Base-by-base conservation (phyloP, 1,140 invertebrate genomes). In the Triops longicaudatus region DNA sequence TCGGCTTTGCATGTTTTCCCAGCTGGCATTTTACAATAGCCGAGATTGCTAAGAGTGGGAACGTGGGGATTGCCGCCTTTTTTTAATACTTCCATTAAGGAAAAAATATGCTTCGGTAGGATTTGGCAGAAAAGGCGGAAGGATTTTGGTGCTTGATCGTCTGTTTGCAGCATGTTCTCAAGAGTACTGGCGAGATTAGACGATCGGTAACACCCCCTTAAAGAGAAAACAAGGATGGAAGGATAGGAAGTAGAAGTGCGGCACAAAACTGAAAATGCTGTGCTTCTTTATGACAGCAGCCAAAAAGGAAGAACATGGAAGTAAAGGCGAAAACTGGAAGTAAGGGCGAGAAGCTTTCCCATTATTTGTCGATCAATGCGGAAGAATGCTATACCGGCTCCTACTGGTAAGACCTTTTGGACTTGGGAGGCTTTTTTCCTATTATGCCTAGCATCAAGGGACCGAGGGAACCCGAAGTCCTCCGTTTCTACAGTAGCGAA, bases 1-100 rank as follows among this genome's bases (percentile, higher is more conserved):
- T 63, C 50, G 50, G 50, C 50, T 63, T 63, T 63, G 50, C 50
- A 63, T 63, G 50, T 63, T 63, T 63, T 22, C 50, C 50, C 50
- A 63, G 50, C 50, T 63, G 50, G 50, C n/a, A 22, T 63, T 63
- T 63, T 63, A 63, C 50, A 63, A 63, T n/a, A 63, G 14, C 50
- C 50, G 22, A 63, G 22, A 9, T 63, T 63, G 50, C 50, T 63
- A 63, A 63, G 50, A 14, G 17, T 63, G 50, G 44, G 14, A 63
- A 63, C 50, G 17, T 63, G 50, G 50, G n/a, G 50, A 63, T 63
- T 63, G 50, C 50, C 14, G 50, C 50, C 14, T 63, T 63, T 63
- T 63, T 63, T 63, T 63, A 63, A 63, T 22, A 63, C 50, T 17
- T 5, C 50, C 50, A 63, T 63, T 63, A 63, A 22, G 50, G 50